These are phyloP conservation scores for Rhimphoctona megacephalus DNA, from an alignment of 2,888 invertebrate species.

Conservation along the genomic window DNA sequence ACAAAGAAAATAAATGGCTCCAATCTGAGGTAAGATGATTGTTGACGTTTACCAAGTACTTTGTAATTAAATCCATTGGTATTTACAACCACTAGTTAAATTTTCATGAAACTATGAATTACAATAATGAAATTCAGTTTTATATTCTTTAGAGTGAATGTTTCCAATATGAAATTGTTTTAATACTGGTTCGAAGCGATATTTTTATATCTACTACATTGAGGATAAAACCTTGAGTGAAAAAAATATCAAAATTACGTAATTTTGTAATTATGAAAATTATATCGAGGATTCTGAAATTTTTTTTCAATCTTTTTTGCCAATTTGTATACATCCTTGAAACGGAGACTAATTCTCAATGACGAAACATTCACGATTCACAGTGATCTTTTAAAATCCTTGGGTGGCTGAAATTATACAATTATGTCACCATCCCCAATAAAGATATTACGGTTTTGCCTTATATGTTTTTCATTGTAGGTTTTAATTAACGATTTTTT, in stretches of 20 bases:
- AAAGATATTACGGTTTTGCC: neutral
- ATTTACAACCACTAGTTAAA: neutral
- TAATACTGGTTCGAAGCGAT: neutral
- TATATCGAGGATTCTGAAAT: neutral
- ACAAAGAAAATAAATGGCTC: neutral
- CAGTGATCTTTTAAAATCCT: neutral
- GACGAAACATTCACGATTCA: neutral
- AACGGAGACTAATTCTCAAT: neutral
- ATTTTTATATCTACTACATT: neutral
- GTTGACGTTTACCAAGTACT: neutral
- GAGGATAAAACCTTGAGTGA: neutral
- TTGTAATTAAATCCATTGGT: neutral
- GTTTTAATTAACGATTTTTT: neutral
- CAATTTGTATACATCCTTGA: neutral
- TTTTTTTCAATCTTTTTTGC: neutral
- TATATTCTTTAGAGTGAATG: neutral
- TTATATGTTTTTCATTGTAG: constrained; percentile 1
- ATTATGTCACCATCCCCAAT: neutral
- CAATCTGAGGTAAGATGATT: neutral
- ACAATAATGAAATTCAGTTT: neutral
- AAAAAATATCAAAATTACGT: neutral
- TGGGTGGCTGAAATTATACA: neutral
- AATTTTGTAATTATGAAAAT: neutral
- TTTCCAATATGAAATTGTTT: neutral
- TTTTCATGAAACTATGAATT: neutral